A percentile compares a stretch with the other conserved stretches of the same genome.
Conservation (phyloP, 2,888 invertebrate genomes). For the Pachydiplax longipennis region DNA sequence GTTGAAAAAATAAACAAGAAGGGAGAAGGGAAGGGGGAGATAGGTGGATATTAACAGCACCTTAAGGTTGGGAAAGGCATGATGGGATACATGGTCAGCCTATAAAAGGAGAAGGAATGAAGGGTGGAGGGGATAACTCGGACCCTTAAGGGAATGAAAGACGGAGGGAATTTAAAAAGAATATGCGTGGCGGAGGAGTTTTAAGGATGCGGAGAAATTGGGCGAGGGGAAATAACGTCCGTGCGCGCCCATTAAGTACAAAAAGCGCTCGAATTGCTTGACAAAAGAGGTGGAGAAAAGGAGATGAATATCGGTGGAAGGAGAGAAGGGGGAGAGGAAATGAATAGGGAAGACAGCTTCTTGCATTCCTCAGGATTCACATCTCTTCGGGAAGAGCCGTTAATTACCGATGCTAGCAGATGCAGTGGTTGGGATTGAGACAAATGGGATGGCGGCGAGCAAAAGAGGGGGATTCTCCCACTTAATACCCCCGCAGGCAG, state of each 20-base stretch:
- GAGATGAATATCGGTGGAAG: background rate
- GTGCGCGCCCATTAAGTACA: background rate
- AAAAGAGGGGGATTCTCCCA: background rate
- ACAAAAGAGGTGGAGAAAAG: background rate
- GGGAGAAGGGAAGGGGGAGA: background rate
- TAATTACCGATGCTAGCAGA: slow-evolving; percentile 37
- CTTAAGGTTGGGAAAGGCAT: background rate
- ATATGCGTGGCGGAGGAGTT: background rate
- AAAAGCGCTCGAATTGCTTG: background rate
- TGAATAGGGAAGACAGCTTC: background rate
- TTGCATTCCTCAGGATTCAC: slow-evolving; percentile 2
- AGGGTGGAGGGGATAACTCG: background rate
- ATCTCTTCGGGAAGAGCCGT: background rate
- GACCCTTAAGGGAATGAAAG: background rate
- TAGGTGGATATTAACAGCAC: background rate
- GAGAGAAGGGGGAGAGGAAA: background rate
- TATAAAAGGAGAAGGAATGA: background rate
- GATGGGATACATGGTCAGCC: background rate
- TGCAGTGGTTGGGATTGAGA: slow-evolving; percentile 7
- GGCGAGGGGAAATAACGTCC: background rate
- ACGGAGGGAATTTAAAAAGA: background rate
- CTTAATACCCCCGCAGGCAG: background rate
- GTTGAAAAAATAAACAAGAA: background rate
- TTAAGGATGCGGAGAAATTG: background rate
- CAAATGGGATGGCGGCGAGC: slow-evolving; percentile 6